A percentile compares a stretch with the other conserved stretches of the same genome.
Conservation (phyloP, 2,113 vertebrate genomes). For the Phalacrocorax brasilianus region DNA sequence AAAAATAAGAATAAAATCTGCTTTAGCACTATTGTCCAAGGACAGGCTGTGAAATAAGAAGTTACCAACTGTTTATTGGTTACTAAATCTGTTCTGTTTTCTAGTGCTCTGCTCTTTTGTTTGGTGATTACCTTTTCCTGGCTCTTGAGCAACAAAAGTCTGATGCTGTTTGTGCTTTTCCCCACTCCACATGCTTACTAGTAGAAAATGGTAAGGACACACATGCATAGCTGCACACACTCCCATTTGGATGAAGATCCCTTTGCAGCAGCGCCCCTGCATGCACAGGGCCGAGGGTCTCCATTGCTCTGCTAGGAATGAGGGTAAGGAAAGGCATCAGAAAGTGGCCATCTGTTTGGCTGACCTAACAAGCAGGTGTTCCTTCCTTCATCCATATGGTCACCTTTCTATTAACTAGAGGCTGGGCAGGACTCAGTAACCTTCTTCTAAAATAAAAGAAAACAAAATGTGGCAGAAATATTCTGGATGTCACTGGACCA, state of each 20-base stretch:
- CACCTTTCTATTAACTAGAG: not conserved
- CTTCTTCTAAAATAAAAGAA: not conserved
- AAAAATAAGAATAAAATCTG: not conserved
- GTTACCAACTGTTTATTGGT: not conserved
- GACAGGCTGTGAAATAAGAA: not conserved
- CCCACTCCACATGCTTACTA: not conserved
- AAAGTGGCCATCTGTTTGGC: constrained; percentile 19
- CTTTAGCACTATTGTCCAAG: not conserved
- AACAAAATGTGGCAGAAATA: not conserved
- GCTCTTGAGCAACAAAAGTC: not conserved
- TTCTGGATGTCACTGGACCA: not conserved
- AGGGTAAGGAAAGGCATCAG: not conserved
- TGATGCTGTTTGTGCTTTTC: not conserved
- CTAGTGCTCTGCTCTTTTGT: not conserved
- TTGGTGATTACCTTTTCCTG: not conserved
- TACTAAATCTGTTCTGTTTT: not conserved
- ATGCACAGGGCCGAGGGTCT: not conserved
- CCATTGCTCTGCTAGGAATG: not conserved
- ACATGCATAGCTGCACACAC: not conserved
- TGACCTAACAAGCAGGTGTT: not conserved
- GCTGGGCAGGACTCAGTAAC: not conserved
- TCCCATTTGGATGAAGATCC: not conserved
- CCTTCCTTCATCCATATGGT: not conserved
- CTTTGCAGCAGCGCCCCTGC: not conserved
- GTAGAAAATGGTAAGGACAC: not conserved